Conservation (phyloP, 2,113 vertebrate genomes). For the Lophochroa leadbeateri region DNA sequence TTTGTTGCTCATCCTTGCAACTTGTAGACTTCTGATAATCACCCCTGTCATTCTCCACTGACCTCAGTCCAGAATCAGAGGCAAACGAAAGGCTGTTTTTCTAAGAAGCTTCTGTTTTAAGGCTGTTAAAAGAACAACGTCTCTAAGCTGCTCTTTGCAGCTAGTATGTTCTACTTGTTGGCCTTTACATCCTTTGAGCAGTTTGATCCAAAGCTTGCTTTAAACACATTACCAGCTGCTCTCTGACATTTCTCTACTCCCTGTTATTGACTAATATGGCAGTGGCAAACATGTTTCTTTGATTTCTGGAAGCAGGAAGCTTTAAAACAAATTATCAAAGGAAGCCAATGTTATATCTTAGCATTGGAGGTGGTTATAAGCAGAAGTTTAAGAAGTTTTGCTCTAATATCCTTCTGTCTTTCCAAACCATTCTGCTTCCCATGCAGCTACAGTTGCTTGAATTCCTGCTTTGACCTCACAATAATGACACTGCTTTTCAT, state of each 20-base stretch:
- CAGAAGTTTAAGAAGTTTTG: neutral
- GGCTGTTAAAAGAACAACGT: neutral
- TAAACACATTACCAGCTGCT: neutral
- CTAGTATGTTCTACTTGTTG: neutral
- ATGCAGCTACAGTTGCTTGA: neutral
- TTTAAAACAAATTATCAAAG: neutral
- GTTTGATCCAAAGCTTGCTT: neutral
- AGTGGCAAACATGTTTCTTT: neutral
- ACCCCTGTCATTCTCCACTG: neutral
- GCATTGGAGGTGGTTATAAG: neutral
- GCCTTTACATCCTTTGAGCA: neutral
- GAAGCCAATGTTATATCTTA: neutral
- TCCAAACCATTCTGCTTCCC: neutral
- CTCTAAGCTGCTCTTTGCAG: neutral
- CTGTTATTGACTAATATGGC: neutral
- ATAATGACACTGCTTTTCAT: neutral
- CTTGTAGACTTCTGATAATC: neutral
- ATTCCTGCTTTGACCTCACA: neutral
- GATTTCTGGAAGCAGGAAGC: neutral
- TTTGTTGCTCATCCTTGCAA: neutral
- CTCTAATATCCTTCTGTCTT: neutral
- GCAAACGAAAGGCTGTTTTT: neutral
- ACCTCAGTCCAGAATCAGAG: neutral
- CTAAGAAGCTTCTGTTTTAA: neutral
- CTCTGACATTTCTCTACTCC: neutral